These are phyloP conservation scores for Eristalinus sepulchralis DNA, from an alignment of 2,888 invertebrate species.

Conservation along the genomic window DNA sequence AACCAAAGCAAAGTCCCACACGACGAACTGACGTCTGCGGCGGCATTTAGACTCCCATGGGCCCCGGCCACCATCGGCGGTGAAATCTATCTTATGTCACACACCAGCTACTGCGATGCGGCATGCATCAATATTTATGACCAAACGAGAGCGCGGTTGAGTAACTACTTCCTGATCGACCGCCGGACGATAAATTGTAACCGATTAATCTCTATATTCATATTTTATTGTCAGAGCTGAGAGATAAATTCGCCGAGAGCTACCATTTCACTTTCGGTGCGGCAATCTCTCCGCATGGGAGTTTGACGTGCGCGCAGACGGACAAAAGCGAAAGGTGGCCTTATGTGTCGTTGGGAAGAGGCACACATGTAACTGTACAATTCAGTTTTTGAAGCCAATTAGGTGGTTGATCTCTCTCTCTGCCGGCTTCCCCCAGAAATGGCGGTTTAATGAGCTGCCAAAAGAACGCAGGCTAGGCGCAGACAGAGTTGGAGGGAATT, in stretches of 20 bases:
- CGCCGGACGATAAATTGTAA: background rate
- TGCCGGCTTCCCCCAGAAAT: background rate
- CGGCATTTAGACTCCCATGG: background rate
- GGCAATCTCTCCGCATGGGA: background rate
- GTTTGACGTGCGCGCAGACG: background rate
- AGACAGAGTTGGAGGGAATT: background rate
- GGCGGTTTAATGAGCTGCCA: background rate
- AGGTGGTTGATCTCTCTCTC: background rate
- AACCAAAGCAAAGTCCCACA: background rate
- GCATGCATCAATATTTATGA: conserved; percentile 29
- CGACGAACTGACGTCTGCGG: background rate
- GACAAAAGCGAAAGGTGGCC: conserved; percentile 13
- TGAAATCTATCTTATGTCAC: background rate
- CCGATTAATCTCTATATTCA: background rate
- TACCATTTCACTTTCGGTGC: background rate
- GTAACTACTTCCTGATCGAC: conserved; percentile 32
- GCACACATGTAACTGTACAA: background rate
- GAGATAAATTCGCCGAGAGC: background rate
- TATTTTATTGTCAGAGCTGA: background rate
- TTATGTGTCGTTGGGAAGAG: background rate
- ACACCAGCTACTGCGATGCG: background rate
- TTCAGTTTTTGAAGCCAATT: background rate
- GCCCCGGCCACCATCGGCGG: background rate
- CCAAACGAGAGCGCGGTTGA: conserved; percentile 1
- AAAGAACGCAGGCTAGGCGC: background rate